Base-by-base conservation (phyloP, 2,797 vertebrate genomes). In the Lycodopsis pacificus region DNA sequence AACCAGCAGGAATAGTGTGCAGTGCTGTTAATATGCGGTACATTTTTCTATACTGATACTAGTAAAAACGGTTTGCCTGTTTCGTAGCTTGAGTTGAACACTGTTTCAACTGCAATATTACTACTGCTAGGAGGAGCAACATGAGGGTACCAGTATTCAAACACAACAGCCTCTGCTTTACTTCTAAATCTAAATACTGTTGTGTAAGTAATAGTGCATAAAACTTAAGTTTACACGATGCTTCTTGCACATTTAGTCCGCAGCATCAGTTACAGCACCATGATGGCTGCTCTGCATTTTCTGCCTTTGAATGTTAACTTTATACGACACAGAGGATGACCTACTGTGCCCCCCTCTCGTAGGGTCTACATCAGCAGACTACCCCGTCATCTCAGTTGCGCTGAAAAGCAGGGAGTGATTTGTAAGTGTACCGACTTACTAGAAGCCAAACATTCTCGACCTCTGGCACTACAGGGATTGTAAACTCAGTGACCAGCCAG, bases 371-470 rank as follows among this genome's bases (percentile, higher is more conserved):
- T 83, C 42, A 81, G 51, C 63, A 76, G 32, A 44, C 36, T 58
- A 38, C 27, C 44, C 49, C 14, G 40, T 80, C 71, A 69, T 66
- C 48, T 83, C 70, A 81, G 59, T 76, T 68, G 54, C 61, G 51
- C n/a, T 70, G 53, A 84, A 78, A 68, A 36, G 62, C 77, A 72
- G 27, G 69, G 44, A 80, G 80, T 74, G 70, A 80, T 80, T 83
- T 78, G 63, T 77, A 75, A 61, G 62, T 87, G 76, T 77, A 75
- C 77, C 17, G 65, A 73, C 76, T 83, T 79, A 88, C 85, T 75
- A 56, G 27, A 83, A 81, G 76, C 80, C 86, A 78, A 48, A 72
- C 64, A 82, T 85, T 80, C 79, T 77, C 80, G 77, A 85, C 83
- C 64, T 77, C 38, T 66, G 77, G 36, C 68, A 34, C 82, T 65